Evolutionary conservation across 1,140 invertebrate genomes (phyloP), one percentile per base, ranked within the genome.

Genomic region (Chrysoperla carnea): DNA sequence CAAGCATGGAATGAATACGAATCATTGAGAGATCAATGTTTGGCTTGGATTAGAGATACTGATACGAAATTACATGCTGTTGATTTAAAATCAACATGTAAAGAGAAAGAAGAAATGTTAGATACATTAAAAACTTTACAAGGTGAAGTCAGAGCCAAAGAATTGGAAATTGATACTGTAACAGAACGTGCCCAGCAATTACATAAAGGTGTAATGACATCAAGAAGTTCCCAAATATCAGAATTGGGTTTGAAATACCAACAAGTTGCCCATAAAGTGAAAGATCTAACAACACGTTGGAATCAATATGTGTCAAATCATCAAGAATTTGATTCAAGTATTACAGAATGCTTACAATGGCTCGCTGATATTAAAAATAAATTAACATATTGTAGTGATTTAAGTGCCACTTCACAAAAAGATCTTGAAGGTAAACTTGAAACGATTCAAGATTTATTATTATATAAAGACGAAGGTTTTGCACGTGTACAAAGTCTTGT

Each of bases 1-100:
- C 78, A 87, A 50, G 83, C 85, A 52, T 94, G 90, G 90, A 75
- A 76, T 43, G 86, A 92, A 53, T 94, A 89, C 64, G 90, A 96
- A 58, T 68, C 68, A n/a, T 66, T 86, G 44, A 83, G 84, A 52
- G 88, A 94, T 48, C 72, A 78, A 41, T 89, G 86, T 48, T 64
- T 85, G 28, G 59, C 71, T n/a, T 94, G 90, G 90, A 76, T 95
- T 39, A 74, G 86, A 48, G 82, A 88, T 47, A 83, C 84, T 1
- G 90, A 95, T 53, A 80, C 74, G 23, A 82, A 83, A 55, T 70
- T 94, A 12, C 87, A 93, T 58, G 83, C 84, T 8, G 76, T 90
- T 9, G 87, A 94, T 57, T 66, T 95, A 14, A 91, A 91, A 56
- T 69, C 83, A 9, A 85, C 79, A 8, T 64, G 88, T 11, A 54